phyloP scores from a whole-genome alignment of 2,888 invertebrate species.

The Sicus ferrugineus region DNA sequence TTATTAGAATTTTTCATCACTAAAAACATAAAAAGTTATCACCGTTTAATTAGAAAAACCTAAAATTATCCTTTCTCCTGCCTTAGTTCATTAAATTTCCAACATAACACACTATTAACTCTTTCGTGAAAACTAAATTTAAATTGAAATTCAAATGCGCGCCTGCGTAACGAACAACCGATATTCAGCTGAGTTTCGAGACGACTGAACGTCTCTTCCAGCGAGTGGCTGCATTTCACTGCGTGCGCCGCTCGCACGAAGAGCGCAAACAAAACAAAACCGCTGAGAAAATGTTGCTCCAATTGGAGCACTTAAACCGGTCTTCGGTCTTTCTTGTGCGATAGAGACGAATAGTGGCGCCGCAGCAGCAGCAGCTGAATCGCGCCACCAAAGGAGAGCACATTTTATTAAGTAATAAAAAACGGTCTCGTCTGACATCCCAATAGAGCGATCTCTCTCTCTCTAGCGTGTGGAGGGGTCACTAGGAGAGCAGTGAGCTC shows the following conservation, averaged over 20 bases:
- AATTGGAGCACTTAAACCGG: conserved; percentile 33
- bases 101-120: neutral
- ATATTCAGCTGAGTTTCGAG: conserved; percentile 32
- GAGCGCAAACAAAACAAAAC: conserved; percentile 17
- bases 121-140: neutral
- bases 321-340: neutral
- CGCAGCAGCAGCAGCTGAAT: neutral
- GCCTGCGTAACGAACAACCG: conserved; percentile 44
- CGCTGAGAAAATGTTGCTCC: conserved; percentile 14
- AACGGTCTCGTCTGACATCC: neutral
- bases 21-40: conserved; percentile 14
- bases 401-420: conserved; percentile 7
- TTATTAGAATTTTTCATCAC: no score
- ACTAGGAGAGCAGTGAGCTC: neutral
- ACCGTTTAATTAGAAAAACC: conserved; percentile 1
- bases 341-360: conserved; percentile 11
- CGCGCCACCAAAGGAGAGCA: neutral
- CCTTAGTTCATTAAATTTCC: neutral
- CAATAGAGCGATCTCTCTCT: neutral
- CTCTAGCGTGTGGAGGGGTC: neutral
- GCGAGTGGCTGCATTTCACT: conserved; percentile 19
- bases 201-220: conserved; percentile 20
- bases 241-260: conserved; percentile 27
- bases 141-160: conserved; percentile 43
- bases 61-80: conserved; percentile 5